A percentile compares a stretch with the other conserved stretches of the same genome.
These are phyloP conservation scores for Hartigia nigra DNA, from an alignment of 2,888 invertebrate genomes.

Conservation along the genomic window DNA sequence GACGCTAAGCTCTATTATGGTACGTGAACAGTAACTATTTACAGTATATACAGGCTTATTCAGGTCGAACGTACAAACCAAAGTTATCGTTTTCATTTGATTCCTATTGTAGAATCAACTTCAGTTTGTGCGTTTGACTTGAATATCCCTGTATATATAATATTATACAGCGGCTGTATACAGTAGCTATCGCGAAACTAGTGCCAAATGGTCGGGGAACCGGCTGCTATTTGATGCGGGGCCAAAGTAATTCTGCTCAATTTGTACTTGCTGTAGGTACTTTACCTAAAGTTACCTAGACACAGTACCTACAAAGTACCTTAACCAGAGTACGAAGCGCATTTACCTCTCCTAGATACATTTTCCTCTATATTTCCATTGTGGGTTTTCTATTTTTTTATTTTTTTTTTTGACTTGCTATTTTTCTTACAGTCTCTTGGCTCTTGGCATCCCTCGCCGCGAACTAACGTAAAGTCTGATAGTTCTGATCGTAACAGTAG, in stretches of 20 bases:
- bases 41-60: background rate
- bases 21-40: background rate
- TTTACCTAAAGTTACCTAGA: background rate
- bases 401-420: background rate
- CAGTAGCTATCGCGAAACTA: background rate
- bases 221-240: constrained; percentile 6
- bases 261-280: background rate
- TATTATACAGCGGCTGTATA: background rate
- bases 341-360: background rate
- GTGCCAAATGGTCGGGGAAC: background rate
- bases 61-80: background rate
- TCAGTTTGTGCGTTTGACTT: background rate
- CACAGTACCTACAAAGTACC: background rate
- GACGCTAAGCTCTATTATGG: background rate
- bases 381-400: background rate
- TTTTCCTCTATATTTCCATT: background rate
- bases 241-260: constrained; percentile 3
- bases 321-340: background rate
- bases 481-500: background rate
- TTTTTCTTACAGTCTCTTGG: background rate
- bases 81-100: background rate
- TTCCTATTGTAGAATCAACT: background rate
- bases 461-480: background rate
- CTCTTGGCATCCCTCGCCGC: background rate
- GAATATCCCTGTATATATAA: background rate